phyloP scores from a whole-genome alignment of 2,113 vertebrate genomes.

The Oncorhynchus keta region DNA sequence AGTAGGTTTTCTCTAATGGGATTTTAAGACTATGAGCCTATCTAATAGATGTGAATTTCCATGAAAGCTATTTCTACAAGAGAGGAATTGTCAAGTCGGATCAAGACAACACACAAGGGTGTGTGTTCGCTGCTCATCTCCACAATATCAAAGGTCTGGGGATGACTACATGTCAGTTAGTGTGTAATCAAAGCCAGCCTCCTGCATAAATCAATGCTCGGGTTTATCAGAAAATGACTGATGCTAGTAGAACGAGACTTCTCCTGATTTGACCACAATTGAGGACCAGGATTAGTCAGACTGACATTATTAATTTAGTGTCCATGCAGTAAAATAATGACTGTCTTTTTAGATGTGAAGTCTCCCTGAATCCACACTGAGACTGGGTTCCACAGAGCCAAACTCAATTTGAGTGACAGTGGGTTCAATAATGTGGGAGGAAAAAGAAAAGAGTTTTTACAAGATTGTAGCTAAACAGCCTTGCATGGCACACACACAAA shows the following conservation, averaged over 20 bases:
- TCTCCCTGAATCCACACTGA: constrained; percentile 23
- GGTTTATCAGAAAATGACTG: constrained; percentile 44
- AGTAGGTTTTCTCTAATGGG: no score
- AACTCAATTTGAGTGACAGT: constrained; percentile 36
- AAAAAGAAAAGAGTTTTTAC: background rate
- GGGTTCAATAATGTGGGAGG: background rate
- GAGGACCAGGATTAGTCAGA: constrained; percentile 59
- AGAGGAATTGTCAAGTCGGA: background rate
- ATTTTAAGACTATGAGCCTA: no score
- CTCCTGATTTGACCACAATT: constrained; percentile 59
- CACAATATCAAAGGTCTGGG: constrained; percentile 48
- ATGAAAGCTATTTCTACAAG: background rate
- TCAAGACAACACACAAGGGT: background rate
- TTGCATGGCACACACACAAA: background rate
- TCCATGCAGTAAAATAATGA: constrained; percentile 53
- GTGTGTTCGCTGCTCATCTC: constrained; percentile 47
- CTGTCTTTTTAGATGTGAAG: constrained; percentile 48
- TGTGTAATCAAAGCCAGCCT: constrained; percentile 63
- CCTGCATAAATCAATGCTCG: constrained; percentile 47
- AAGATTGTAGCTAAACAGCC: background rate
- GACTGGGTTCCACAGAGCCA: constrained; percentile 16
- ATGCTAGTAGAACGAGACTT: constrained; percentile 43
- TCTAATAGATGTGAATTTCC: background rate
- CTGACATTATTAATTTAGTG: constrained; percentile 58
- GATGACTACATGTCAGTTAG: constrained; percentile 53